Evolutionary conservation across 2,113 vertebrate species (phyloP).

Genomic region (Pholis gunnellus): DNA sequence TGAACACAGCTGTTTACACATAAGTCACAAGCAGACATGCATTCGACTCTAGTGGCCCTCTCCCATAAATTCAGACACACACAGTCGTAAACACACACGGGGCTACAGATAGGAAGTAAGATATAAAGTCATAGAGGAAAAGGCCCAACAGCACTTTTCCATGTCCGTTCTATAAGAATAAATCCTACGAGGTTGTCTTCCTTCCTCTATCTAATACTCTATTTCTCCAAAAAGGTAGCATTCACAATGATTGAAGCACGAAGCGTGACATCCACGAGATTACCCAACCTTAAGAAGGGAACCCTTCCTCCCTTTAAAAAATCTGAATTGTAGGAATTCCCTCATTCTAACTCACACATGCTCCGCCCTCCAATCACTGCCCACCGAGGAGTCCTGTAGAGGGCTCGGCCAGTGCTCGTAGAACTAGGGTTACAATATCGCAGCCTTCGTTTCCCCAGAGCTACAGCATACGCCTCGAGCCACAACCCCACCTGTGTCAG

Average conservation of each 20-base stretch:
- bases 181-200: constrained; percentile 7
- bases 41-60: constrained; percentile 20
- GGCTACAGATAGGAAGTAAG: constrained; percentile 1
- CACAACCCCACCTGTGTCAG: neutral
- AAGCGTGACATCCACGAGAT: neutral
- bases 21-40: constrained; percentile 38
- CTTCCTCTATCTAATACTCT: neutral
- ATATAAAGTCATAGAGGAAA: neutral
- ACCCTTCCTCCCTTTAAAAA: neutral
- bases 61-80: constrained; percentile 16
- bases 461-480: neutral
- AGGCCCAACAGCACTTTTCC: constrained; percentile 1
- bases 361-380: neutral
- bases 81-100: constrained; percentile 19
- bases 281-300: neutral
- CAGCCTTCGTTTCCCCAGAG: neutral
- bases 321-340: neutral
- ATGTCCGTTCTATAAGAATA: neutral
- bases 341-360: neutral
- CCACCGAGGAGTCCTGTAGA: neutral
- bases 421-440: neutral
- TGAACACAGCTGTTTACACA: constrained; percentile 74
- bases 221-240: neutral
- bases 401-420: neutral
- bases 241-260: neutral